Base-by-base conservation (phyloP, 2,888 invertebrate species). In the Carterocephalus palaemon region DNA sequence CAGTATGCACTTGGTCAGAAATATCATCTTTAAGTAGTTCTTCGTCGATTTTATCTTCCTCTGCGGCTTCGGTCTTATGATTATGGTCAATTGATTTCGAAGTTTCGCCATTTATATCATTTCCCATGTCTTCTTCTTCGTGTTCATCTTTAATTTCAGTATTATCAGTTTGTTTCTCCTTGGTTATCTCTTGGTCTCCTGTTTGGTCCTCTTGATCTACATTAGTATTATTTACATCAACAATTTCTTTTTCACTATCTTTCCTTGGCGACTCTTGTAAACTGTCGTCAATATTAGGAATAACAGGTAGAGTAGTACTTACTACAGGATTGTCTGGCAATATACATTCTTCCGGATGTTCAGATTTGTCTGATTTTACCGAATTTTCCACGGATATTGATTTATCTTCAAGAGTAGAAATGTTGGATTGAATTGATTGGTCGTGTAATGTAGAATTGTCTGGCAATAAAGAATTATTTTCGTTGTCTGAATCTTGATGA, bases 11-110 rank as follows among this genome's bases (percentile, higher is more conserved):
- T 10, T 24, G 32, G 17, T 37, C 31, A 5, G 24, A 9, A 24
- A 10, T 42, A 16, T 40, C 29, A 23, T 54, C 53, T 24, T 49
- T 46, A 33, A 54, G 46, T 12, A 52, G 49, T 24, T 52, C 46
- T 17, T 52, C 48, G 43, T 34, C 46, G 2, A 47, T 20, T 31
- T 49, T 49, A n/a, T 52, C 46, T 8, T 32, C 34, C n/a, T 31
- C 28, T 1, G n/a, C 16, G n/a, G 33, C 24, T 31, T 42, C 40
- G 29, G 22, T 47, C n/a, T 26, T n/a, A n/a, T 16, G 29, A 9
- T 20, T 20, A 7, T 19, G 10, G 6, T 31, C 10, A 15, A 10
- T 5, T 9, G 28, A 9, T 9, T 15, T 36, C 23, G 17, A 29
- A 5, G 19, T 22, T 6, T 49, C 45, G 10, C 45, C 47, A 19